Conservation (phyloP, 2,888 invertebrate genomes). For the Lasiommata megera region DNA sequence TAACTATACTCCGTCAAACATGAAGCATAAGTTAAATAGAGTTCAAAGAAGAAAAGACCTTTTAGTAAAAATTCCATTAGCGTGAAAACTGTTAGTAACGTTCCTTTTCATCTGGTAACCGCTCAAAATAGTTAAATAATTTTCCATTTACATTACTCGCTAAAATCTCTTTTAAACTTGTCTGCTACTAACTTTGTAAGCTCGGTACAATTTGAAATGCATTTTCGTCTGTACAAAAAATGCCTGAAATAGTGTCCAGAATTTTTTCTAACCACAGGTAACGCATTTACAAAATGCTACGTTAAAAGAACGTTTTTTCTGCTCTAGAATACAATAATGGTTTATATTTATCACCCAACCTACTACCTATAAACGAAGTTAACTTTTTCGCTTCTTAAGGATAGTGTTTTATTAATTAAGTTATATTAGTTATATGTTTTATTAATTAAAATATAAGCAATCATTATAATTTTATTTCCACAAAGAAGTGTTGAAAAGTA, state of each 20-base stretch:
- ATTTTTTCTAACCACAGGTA: slow-evolving; percentile 4
- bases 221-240: not conserved
- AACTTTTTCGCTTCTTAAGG: too few species aligned
- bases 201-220: slow-evolving; percentile 5
- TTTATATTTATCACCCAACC: too few species aligned
- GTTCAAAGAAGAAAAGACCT: not conserved
- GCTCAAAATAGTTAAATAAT: slow-evolving; percentile 5
- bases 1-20: too few species aligned
- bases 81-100: not conserved
- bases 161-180: not conserved
- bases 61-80: not conserved
- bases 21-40: not conserved
- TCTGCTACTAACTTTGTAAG: slow-evolving; percentile 2
- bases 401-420: too few species aligned
- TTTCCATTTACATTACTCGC: slow-evolving; percentile 3
- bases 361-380: too few species aligned
- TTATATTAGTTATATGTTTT: too few species aligned
- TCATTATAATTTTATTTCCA: too few species aligned
- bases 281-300: slow-evolving; percentile 4
- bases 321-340: not conserved
- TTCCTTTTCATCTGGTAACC: not conserved
- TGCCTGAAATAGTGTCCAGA: not conserved
- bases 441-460: too few species aligned
- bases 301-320: not conserved
- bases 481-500: too few species aligned